Evolutionary conservation across 2,888 invertebrate species (phyloP).

Genomic region (Philereme vetulata): DNA sequence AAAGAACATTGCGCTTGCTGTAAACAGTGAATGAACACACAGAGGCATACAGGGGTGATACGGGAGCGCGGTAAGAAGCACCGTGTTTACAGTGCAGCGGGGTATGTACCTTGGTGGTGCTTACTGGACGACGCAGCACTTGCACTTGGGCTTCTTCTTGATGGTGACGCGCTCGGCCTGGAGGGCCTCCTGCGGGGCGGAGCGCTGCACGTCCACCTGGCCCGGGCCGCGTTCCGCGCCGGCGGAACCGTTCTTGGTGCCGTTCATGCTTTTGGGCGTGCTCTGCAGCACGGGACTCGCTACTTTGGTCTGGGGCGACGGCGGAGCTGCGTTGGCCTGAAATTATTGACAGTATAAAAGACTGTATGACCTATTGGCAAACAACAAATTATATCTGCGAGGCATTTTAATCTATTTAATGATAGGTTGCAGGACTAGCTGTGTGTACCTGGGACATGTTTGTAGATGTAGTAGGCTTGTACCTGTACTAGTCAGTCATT

Average conservation of each 20-base stretch:
- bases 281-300: constrained; percentile 63
- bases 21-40: constrained; percentile 53
- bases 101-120: not conserved
- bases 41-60: constrained; percentile 37
- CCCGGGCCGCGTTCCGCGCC: constrained; percentile 70
- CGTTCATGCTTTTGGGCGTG: constrained; percentile 73
- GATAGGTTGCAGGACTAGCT: no score
- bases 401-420: no score
- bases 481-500: no score
- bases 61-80: constrained; percentile 53
- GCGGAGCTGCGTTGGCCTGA: constrained; percentile 61
- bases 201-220: constrained; percentile 88
- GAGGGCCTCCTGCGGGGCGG: constrained; percentile 89
- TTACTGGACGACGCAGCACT: constrained; percentile 97
- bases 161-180: constrained; percentile 96
- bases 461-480: no score
- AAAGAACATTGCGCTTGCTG: constrained; percentile 39
- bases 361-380: no score
- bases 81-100: constrained; percentile 54
- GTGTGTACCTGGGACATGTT: no score
- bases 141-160: constrained; percentile 97
- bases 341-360: constrained; percentile 18
- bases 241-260: constrained; percentile 76
- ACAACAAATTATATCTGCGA: no score
- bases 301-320: constrained; percentile 71